Percentiles rank a stretch among this genome's conserved stretches.
These are phyloP conservation scores for Crypturellus undulatus DNA, from an alignment of 2,113 vertebrate genomes.

Conservation along the genomic window DNA sequence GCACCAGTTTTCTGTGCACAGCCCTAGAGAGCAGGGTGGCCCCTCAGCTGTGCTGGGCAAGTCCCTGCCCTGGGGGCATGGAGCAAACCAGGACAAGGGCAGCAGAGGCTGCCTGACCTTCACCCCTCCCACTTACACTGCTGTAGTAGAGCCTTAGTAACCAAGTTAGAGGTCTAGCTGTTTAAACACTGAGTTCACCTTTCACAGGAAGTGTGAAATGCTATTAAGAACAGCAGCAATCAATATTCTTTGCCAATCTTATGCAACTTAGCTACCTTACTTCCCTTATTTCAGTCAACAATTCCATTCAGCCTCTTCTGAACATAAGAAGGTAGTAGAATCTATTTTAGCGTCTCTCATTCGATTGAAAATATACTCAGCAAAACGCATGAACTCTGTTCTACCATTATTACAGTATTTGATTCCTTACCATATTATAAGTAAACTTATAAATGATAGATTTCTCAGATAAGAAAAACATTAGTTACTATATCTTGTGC, in stretches of 20 bases:
- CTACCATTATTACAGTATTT: background rate
- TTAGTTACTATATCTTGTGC: background rate
- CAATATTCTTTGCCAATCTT: background rate
- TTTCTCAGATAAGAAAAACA: too few species aligned
- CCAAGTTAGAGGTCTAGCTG: background rate
- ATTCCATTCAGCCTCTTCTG: slow-evolving; percentile 23
- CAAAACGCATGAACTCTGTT: accelerated
- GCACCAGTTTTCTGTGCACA: background rate
- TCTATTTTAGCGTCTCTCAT: slow-evolving; percentile 13
- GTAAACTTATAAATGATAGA: background rate
- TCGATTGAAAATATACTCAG: background rate
- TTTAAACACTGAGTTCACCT: background rate
- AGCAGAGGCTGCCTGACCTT: background rate
- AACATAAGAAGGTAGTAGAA: slow-evolving; percentile 35
- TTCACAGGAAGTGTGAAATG: background rate
- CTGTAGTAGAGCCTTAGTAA: background rate
- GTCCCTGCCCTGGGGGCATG: accelerated
- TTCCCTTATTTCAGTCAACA: slow-evolving; percentile 51
- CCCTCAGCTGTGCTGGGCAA: background rate
- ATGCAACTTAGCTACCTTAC: slow-evolving; percentile 36
- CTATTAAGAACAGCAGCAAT: background rate
- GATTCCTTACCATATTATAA: background rate
- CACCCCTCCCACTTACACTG: accelerated
- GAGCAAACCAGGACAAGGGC: background rate
- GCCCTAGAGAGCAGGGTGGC: accelerated